phyloP scores from a whole-genome alignment of 2,113 vertebrate species.

The Garra rufa region DNA sequence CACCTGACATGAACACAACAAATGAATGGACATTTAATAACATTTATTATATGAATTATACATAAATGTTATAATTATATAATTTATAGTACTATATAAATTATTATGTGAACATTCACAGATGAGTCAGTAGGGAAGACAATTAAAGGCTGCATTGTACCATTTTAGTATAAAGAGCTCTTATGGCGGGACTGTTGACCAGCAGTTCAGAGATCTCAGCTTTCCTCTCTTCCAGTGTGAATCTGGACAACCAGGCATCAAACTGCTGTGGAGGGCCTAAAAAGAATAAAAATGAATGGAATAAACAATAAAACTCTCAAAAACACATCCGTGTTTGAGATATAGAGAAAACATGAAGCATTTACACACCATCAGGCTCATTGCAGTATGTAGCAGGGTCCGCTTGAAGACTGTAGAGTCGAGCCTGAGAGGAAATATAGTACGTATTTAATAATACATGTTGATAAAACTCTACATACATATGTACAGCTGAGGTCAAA shows the following conservation, averaged over 20 bases:
- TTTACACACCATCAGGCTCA: conserved; percentile 88
- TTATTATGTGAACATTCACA: neutral
- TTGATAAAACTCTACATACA: no score
- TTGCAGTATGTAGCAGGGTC: conserved; percentile 99
- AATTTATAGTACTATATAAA: no score
- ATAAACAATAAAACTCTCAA: conserved; percentile 10
- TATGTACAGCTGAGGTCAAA: no score
- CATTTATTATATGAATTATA: no score
- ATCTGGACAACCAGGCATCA: conserved; percentile 86
- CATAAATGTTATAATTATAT: no score
- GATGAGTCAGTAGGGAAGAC: neutral
- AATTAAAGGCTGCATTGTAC: conserved; percentile 65
- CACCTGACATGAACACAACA: conserved; percentile 76
- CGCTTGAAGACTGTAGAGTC: conserved; percentile 95
- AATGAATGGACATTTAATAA: neutral
- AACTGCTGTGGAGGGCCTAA: conserved; percentile 89
- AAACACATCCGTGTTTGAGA: neutral
- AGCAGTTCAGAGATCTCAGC: conserved; percentile 90
- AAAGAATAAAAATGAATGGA: conserved; percentile 2
- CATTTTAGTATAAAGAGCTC: conserved; percentile 97
- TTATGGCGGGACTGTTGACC: conserved; percentile 90
- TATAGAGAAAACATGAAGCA: neutral
- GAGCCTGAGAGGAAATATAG: conserved; percentile 80
- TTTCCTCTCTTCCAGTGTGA: conserved; percentile 91
- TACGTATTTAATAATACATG: neutral